Base-by-base conservation (phyloP, 92 coral and sea anemone species). In the Metridium senile region DNA sequence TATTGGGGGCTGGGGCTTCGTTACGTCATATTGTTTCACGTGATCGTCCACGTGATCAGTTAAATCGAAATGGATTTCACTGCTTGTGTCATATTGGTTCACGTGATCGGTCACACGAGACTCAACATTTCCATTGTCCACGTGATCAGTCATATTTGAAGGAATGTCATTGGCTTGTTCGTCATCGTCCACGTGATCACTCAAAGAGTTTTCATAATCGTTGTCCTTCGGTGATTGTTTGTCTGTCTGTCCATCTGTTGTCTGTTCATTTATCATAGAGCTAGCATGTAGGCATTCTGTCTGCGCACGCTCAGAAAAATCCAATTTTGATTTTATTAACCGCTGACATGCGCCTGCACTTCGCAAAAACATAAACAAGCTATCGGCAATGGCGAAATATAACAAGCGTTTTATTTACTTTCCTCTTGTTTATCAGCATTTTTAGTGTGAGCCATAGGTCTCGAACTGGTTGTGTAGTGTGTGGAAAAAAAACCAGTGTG, bases 181-280 rank as follows among this genome's bases (percentile, higher is more conserved):
- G 51, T 45, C 51, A 45, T 45, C 16, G 51, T 45, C 51, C 51
- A 45, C 51, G 51, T 45, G 51, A 16, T 45, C 51, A 7, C 16
- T 45, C 16, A 45, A 7, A 7, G 16, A 45, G 51, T 16, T 45
- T 45, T 54, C 59, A 21, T 54, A 2, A 19, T 54, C 23, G 23
- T 54, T 21, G n/a, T 54, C 9, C 20, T 54, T 20, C 23, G 4
- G 9, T 54, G 21, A 19, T 54, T 6, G 59, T 54, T 54, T 63
- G 6, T 63, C 69, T 63, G 69, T 63, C 69, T 63, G 69, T 63
- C 69, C 69, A 4, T 63, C 69, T 13, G 1, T 30, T 28, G n/a
- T n/a, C n/a, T n/a, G n/a, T n/a, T n/a, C n/a, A n/a, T n/a, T n/a
- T n/a, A n/a, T n/a, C n/a, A n/a, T n/a, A n/a, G n/a, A n/a, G n/a